Percentiles rank a stretch among this genome's conserved stretches.
Evolutionary conservation across 2,113 vertebrate genomes (phyloP).

Genomic region (Hemichromis elongatus): DNA sequence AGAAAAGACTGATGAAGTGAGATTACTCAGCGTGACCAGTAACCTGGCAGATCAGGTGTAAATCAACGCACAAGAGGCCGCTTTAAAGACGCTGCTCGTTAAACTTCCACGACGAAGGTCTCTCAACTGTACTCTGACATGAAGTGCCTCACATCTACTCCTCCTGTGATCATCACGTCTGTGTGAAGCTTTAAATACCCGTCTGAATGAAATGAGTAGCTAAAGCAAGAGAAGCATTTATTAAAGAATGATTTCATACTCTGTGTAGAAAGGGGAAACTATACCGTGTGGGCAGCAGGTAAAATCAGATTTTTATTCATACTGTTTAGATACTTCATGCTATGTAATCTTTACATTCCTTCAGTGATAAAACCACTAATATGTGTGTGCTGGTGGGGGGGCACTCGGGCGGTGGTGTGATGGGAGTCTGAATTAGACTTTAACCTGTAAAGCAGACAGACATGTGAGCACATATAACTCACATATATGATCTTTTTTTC

Average conservation of each 20-base stretch:
- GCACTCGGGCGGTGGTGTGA: not conserved
- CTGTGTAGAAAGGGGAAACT: not conserved
- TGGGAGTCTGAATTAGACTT: not conserved
- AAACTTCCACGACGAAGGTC: not conserved
- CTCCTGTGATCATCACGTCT: not conserved
- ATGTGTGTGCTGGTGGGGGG: not conserved
- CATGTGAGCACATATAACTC: not conserved
- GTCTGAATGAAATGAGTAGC: not conserved
- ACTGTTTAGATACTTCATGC: not conserved
- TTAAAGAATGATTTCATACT: not conserved
- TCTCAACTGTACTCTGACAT: not conserved
- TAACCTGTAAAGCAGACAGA: not conserved
- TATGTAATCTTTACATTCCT: constrained; percentile 30
- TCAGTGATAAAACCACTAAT: not conserved
- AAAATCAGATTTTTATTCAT: not conserved
- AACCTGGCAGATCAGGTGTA: not conserved
- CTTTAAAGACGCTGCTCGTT: not conserved
- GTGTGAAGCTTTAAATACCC: not conserved
- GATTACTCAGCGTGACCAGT: not conserved
- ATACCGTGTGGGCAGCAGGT: not conserved
- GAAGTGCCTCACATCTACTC: constrained; percentile 55
- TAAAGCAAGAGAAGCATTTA: not conserved
- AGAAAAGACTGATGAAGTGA: not conserved
- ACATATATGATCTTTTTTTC: no score
- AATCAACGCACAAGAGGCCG: not conserved